Evolutionary conservation across 2,797 vertebrate species (phyloP).

Genomic region (Eidolon dupreanum): DNA sequence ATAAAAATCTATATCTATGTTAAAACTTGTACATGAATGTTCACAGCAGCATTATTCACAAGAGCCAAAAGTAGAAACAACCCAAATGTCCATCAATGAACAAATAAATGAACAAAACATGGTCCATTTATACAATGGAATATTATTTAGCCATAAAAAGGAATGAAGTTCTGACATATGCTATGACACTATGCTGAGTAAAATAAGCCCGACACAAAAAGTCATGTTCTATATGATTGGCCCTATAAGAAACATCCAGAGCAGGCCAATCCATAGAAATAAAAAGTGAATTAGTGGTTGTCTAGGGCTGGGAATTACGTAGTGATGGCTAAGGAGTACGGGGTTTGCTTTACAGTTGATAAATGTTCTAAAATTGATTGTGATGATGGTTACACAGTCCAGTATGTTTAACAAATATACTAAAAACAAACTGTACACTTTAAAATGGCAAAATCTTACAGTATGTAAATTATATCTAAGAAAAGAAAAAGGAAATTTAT

Average conservation of each 20-base stretch:
- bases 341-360: background rate
- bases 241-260: background rate
- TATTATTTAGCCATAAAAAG: background rate
- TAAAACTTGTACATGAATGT: background rate
- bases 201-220: background rate
- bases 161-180: rapidly evolving
- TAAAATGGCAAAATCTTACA: background rate
- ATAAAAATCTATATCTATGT: background rate
- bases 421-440: background rate
- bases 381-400: background rate
- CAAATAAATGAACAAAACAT: background rate
- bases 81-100: background rate
- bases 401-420: too few species aligned
- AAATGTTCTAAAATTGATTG: background rate
- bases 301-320: background rate
- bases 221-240: too few species aligned
- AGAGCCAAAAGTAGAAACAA: background rate
- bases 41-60: background rate
- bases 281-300: background rate
- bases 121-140: rapidly evolving
- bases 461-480: background rate
- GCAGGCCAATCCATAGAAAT: too few species aligned
- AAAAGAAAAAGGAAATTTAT: background rate
- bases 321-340: too few species aligned
- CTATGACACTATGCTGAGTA: rapidly evolving